Evolutionary conservation across 2,797 vertebrate species (phyloP), one percentile per base, ranked within the genome.

Genomic region (Typhlichthys subterraneus): DNA sequence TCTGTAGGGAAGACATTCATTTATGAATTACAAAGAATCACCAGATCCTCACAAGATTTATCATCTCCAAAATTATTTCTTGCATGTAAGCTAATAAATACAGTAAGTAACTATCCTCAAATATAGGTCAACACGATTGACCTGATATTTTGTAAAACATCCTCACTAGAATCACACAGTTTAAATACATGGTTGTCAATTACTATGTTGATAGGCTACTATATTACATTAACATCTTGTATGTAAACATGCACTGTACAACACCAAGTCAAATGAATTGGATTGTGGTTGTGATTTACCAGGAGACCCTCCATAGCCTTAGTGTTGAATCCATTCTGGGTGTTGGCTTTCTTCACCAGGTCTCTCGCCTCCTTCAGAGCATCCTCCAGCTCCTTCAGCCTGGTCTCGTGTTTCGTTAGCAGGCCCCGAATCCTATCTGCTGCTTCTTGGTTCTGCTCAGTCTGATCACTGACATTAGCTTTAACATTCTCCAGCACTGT

Each of bases 401-500:
- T 98, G 72, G 79, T 82, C 58, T 94, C 89, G 1, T 94, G 96
- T 50, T 88, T 79, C 13, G 85, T 91, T 83, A 99, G 75, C 1
- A 92, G 92, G 12, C 78, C 84, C 14, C 57, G 88, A 12, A 98
- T 86, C 60, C 60, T 91, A 65, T 89, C 86, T 6, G 92, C 91
- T 3, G 92, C 85, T 0, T 79, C 88, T 1, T 92, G 80, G 48
- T 95, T 96, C 72, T 93, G 77, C 5, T 89, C 82, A 1, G 81
- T 84, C 80, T 94, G 91, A 69, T 89, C 93, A 5, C 87, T 94
- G 50, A 95, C 83, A 53, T 94, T 89, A 55, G 77, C 85, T 81
- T 87, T 93, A 68, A 99, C 67, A 59, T 78, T 85, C 52, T 92
- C 86, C 23, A 99, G 83, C 84, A 98, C 98, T 99, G 81, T 12